Evolutionary conservation across 2,888 invertebrate species (phyloP), one percentile per base, ranked within the genome.

Genomic region (Chloroclysta siterata): DNA sequence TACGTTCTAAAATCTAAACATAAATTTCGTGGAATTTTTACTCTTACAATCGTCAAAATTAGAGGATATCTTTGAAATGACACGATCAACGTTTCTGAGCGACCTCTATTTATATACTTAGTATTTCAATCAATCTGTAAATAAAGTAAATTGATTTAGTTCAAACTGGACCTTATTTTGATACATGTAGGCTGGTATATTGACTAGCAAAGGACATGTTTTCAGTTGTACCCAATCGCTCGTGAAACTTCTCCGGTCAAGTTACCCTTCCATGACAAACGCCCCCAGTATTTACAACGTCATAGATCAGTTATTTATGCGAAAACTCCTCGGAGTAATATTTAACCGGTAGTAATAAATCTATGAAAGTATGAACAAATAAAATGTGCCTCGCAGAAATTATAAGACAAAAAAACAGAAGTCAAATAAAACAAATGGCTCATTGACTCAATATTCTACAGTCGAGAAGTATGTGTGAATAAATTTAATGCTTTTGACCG

Each of bases 301-400:
- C 65, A 65, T 65, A 61, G 60, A 65, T 60, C 65, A 50, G 65
- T 60, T 65, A 65, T 65, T 65, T 61, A 65, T 65, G 65, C 65
- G 60, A 56, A 60, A 42, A 52, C 11, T 48, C 41, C 52, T 13
- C 8, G 17, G 64, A 60, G 56, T 64, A 42, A 41, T 42, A 48
- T 28, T 17, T 22, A 36, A 39, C 22, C 14, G 11, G n/a, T 33
- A 0, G 36, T 10, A 22, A 42, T 14, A 8, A 50, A 14, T 17
- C 28, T 15, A 33, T 11, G 28, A 5, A 14, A 11, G 55, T 46
- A 52, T 51, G 44, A 55, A 41, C 46, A 8, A 47, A 52, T 17
- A 44, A 5, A 42, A 8, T 0, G 11, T 0, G 13, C 1, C 10
- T 22, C 22, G 3, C 10, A 41, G n/a, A 13, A 41, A 41, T 22